Conservation (phyloP, 1,140 invertebrate species). For the Ylistrum balloti region DNA sequence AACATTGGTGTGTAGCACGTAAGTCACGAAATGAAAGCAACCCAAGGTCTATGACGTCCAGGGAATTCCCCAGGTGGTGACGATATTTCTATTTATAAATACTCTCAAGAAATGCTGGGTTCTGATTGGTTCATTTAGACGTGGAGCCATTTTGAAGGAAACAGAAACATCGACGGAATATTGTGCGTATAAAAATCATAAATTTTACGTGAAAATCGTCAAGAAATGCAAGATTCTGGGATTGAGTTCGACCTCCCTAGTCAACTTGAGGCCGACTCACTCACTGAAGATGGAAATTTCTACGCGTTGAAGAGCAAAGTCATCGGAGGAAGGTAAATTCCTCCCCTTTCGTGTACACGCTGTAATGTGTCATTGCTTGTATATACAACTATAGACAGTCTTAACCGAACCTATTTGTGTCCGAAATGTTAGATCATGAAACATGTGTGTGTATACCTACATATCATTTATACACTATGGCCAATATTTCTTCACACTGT, state of each 20-base stretch:
- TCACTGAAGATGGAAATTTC: conserved; percentile 52
- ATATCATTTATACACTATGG: too few species aligned
- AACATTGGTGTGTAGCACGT: too few species aligned
- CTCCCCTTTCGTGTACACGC: too few species aligned
- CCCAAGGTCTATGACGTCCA: neutral
- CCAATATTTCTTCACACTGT: too few species aligned
- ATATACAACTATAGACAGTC: too few species aligned
- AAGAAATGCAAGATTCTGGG: conserved; percentile 58
- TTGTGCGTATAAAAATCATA: neutral
- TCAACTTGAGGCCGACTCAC: conserved; percentile 34
- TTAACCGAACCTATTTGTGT: too few species aligned
- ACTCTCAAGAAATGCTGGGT: neutral
- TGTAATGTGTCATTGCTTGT: too few species aligned
- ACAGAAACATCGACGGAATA: neutral
- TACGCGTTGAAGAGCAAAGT: conserved; percentile 58
- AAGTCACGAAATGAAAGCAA: neutral
- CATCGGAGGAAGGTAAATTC: conserved; percentile 46
- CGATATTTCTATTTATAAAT: conserved; percentile 36
- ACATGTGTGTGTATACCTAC: too few species aligned
- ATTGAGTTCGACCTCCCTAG: conserved; percentile 50
- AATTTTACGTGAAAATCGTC: neutral
- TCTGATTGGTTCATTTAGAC: neutral
- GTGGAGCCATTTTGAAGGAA: conserved; percentile 12
- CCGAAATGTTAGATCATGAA: too few species aligned
- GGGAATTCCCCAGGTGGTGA: neutral